These are phyloP conservation scores for Drosophila neotestacea DNA, from an alignment of 2,888 invertebrate genomes.

Conservation along the genomic window DNA sequence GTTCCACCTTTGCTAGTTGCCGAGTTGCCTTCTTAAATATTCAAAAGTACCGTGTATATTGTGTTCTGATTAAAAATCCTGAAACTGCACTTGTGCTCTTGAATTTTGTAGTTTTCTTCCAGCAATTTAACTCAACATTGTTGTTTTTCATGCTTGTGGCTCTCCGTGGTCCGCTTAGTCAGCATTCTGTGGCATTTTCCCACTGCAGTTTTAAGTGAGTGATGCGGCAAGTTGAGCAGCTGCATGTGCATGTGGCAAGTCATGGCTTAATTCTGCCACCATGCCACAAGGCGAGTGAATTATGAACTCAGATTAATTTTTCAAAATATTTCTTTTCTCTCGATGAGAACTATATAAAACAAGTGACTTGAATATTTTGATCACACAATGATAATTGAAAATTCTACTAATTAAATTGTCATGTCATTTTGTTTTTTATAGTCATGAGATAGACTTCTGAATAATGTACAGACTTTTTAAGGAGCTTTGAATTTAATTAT, in stretches of 20 bases:
- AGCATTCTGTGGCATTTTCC: constrained; percentile 30
- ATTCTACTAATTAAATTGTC: not conserved
- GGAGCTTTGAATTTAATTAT: too few relatives aligned
- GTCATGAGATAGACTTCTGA: too few relatives aligned
- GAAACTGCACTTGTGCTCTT: constrained; percentile 37
- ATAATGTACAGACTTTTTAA: too few relatives aligned
- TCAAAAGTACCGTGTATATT: constrained; percentile 37
- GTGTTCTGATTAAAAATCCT: constrained; percentile 54
- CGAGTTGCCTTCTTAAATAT: constrained; percentile 38
- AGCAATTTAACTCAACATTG: constrained; percentile 19
- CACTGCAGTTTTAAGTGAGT: constrained; percentile 41
- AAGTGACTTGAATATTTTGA: constrained; percentile 3
- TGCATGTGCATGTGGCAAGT: constrained; percentile 42
- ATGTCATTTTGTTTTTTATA: not conserved
- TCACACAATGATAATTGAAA: not conserved
- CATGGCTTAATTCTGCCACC: constrained; percentile 24
- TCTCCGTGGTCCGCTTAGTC: constrained; percentile 33
- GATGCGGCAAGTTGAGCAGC: constrained; percentile 43
- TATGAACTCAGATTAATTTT: constrained; percentile 32
- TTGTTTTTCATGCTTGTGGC: constrained; percentile 18
- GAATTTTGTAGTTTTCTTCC: constrained; percentile 38
- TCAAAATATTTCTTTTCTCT: not conserved
- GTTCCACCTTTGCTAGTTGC: constrained; percentile 11
- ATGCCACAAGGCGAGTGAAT: constrained; percentile 10
- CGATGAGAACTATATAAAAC: not conserved